Percentiles rank a stretch among this genome's conserved stretches.
phyloP scores from a whole-genome alignment of 2,888 invertebrate genomes.

The Tryphoninae sp. region DNA sequence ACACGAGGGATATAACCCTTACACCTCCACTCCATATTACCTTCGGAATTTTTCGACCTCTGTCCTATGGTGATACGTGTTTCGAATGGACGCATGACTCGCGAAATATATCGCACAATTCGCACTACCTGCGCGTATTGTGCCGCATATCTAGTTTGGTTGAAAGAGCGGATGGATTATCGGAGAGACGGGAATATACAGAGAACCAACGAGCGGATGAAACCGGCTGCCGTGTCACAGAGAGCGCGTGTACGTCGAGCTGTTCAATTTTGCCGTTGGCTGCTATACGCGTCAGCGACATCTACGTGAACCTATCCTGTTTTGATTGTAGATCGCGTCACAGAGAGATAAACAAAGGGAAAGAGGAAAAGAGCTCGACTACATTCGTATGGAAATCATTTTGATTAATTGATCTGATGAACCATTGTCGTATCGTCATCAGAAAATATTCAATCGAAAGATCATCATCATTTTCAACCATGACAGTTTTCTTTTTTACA shows the following conservation, averaged over 20 bases:
- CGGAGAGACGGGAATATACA: no score
- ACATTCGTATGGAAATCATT: no score
- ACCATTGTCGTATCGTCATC: no score
- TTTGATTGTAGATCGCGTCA: neutral
- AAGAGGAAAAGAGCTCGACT: no score
- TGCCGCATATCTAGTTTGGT: neutral
- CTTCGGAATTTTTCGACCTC: constrained; percentile 55
- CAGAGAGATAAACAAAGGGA: no score
- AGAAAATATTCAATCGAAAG: no score
- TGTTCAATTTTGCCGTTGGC: constrained; percentile 20
- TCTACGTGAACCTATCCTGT: neutral
- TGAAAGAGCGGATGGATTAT: neutral
- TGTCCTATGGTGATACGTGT: neutral
- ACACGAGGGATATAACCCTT: constrained; percentile 17
- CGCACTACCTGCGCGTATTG: neutral
- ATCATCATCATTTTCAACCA: no score
- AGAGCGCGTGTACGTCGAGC: constrained; percentile 29
- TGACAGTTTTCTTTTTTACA: no score
- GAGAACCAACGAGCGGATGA: no score
- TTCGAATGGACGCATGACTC: neutral
- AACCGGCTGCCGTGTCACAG: constrained; percentile 3
- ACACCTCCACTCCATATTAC: constrained; percentile 50
- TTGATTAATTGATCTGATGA: no score
- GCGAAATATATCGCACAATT: constrained; percentile 4
- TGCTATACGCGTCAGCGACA: neutral